These are phyloP conservation scores for Virgularia gustaviana DNA, from an alignment of 92 coral and sea anemone genomes.

Conservation along the genomic window DNA sequence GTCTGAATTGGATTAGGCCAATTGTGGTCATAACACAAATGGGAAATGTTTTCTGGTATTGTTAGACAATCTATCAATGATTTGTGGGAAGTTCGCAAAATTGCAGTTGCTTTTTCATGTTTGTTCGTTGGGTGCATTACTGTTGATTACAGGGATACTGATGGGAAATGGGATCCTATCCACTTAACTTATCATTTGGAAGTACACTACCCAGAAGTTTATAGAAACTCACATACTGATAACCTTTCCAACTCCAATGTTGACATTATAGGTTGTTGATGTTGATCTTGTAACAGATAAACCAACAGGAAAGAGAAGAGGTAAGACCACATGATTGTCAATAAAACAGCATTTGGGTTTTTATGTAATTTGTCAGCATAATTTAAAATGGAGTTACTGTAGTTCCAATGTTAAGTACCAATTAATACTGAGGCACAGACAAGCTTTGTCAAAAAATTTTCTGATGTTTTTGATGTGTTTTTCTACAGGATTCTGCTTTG, in stretches of 20 bases:
- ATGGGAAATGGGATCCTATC: too few species aligned
- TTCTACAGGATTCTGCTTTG: conserved; percentile 91
- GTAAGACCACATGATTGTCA: conserved; percentile 39
- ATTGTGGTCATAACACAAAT: too few species aligned
- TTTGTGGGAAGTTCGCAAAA: too few species aligned
- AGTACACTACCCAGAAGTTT: too few species aligned
- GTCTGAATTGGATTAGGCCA: too few species aligned
- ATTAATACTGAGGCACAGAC: too few species aligned
- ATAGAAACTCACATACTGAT: background rate
- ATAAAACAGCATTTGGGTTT: too few species aligned
- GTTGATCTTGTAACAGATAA: conserved; percentile 84
- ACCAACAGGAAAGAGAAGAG: conserved; percentile 73
- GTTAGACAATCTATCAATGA: too few species aligned
- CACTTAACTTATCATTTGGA: too few species aligned
- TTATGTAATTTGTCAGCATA: background rate
- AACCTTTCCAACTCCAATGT: background rate
- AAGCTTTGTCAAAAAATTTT: too few species aligned
- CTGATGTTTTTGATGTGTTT: background rate
- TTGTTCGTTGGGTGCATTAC: background rate
- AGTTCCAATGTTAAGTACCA: too few species aligned
- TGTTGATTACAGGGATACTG: background rate
- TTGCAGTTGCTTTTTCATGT: background rate
- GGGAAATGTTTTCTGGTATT: too few species aligned
- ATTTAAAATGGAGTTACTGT: background rate
- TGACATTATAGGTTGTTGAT: conserved; percentile 78